Evolutionary conservation across 2,888 invertebrate genomes (phyloP), one percentile per base, ranked within the genome.

Genomic region (Geophilus truncorum): DNA sequence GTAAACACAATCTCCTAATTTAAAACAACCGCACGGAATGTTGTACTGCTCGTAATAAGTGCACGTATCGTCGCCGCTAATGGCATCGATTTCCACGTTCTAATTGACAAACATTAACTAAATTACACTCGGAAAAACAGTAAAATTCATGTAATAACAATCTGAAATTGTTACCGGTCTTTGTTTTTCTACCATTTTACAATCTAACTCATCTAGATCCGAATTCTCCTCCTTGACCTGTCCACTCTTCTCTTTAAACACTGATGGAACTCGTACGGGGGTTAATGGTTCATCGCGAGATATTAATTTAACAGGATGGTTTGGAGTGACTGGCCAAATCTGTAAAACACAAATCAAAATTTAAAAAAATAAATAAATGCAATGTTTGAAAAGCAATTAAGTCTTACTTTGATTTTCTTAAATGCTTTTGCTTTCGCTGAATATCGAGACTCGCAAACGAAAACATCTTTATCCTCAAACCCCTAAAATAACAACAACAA

Each of bases 401-500:
- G 21, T 4, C 15, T 34, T 62, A 88, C 88, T 86, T 89, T 89
- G 40, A 98, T 95, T 88, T 98, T 98, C 88, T 96, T 96, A 88
- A 98, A 98, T 84, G 92, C 92, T 82, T 96, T 91, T 45, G 92
- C 91, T 84, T 92, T 92, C 0, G 94, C 92, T 84, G 93, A 94
- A 88, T 99, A 99, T 5, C 97, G 91, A 21, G 95, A 97, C 88
- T 99, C 98, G 87, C 98, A 98, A 0, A 98, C 97, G 86, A 93
- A 99, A 0, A 98, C 93, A 87, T 99, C 97, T 85, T 95, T 95
- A 82, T 97, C 96, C 0, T 92, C 90, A 85, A 94, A 94, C 23
- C 93, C 92, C 89, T 88, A 83, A 18, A 40, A 70, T 77, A 18
- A 79, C 10, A 76, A 34, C 23, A 45, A n/a, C 12, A 70, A 70